Evolutionary conservation across 2,888 invertebrate species (phyloP), one percentile per base, ranked within the genome.

Genomic region (Parasteatoda lunata): DNA sequence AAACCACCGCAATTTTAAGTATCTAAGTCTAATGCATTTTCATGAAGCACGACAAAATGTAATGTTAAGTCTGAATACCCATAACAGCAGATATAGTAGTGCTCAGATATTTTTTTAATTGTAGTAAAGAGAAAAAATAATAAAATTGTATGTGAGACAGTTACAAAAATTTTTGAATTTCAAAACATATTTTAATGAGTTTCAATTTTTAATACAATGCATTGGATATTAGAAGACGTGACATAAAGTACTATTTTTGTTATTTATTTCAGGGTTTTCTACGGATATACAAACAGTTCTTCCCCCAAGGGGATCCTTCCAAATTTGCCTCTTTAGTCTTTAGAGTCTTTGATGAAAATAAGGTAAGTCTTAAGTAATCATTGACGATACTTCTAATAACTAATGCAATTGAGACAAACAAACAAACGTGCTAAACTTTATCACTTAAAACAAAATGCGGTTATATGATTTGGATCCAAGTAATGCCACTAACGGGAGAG

Each of bases 201-300:
- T 30, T 2, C 30, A 30, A 30, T 30, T 30, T n/a, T 30, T 30
- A 30, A 30, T 30, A 30, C 30, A 30, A 30, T 30, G 30, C 0
- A 30, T 30, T 30, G 30, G 30, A 30, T 30, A 30, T 30, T 30
- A 2, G 2, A 30, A 30, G 30, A 30, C 30, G 30, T 30, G 30
- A 30, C 0, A 30, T 30, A 30, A 30, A 30, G 30, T 30, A 30
- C 30, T 8, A 13, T 77, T 47, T 66, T n/a, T 71, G 4, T 9
- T 54, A 64, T 64, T 84, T 89, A 90, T 93, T 93, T 84, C 93
- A 98, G 98, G 98, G 98, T 91, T 99, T 99, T 94, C 98, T 98
- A 92, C 98, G 97, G 94, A 99, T 99, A 93, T 99, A 99, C 94
- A 98, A 98, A 93, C 98, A 99, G 93, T 99, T 99, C 94, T 99